Conservation (phyloP, 2,888 invertebrate genomes). For the Troides aeacus region DNA sequence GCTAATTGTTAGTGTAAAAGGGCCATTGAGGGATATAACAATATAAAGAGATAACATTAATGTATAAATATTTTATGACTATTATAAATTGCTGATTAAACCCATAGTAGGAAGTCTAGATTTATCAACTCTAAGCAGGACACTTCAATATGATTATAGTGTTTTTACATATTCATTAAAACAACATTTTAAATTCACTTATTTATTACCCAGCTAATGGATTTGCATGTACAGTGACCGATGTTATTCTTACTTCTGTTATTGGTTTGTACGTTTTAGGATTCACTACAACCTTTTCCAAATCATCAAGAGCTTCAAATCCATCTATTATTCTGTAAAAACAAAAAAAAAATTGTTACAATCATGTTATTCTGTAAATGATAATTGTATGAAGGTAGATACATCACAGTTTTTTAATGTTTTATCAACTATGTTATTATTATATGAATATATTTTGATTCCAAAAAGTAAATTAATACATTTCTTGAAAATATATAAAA, state of each 20-base stretch:
- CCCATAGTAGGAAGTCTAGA: too few relatives aligned
- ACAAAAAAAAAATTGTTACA: constrained; percentile 23
- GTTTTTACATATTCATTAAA: constrained; percentile 11
- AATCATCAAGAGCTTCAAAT: constrained; percentile 95
- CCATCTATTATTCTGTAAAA: constrained; percentile 96
- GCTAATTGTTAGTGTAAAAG: too few relatives aligned
- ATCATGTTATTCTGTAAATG: too few relatives aligned
- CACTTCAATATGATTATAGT: too few relatives aligned
- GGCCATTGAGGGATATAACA: too few relatives aligned
- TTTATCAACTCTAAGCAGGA: too few relatives aligned
- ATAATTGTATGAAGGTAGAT: too few relatives aligned
- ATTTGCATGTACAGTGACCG: constrained; percentile 98
- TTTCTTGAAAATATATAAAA: neutral
- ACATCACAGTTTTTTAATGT: too few relatives aligned
- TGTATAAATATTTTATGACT: too few relatives aligned
- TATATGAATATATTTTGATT: neutral
- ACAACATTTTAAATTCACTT: constrained; percentile 27
- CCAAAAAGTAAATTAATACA: neutral
- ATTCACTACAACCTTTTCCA: constrained; percentile 97
- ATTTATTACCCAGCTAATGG: constrained; percentile 88
- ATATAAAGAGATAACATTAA: too few relatives aligned
- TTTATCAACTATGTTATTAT: too few relatives aligned
- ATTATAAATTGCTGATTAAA: neutral
- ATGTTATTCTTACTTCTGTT: constrained; percentile 91
- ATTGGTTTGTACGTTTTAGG: constrained; percentile 95